Evolutionary conservation across 2,113 vertebrate genomes (phyloP).

Genomic region (Microtus montanus): DNA sequence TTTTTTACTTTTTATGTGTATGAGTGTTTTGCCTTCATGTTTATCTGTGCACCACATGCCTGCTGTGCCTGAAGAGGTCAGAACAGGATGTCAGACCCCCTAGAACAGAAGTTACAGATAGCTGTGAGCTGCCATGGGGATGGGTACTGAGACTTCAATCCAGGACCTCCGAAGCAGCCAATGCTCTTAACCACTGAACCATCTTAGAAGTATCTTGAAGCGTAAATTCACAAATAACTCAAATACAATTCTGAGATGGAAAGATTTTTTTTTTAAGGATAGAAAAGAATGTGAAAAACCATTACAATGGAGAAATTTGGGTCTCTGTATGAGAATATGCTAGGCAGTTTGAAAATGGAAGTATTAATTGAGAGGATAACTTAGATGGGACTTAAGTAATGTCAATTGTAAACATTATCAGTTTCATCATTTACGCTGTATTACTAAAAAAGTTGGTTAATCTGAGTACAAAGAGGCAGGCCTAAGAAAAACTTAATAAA

Average conservation of each 20-base stretch:
- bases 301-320: no score
- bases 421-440: no score
- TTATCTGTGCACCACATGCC: neutral
- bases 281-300: no score
- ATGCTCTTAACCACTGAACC: neutral
- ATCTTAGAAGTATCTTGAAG: conserved; percentile 40
- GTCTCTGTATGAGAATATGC: no score
- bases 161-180: neutral
- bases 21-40: neutral
- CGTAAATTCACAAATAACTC: conserved; percentile 31
- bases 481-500: no score
- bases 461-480: no score
- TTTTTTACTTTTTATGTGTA: neutral
- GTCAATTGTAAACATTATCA: no score
- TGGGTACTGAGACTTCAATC: neutral
- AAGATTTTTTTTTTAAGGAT: neutral
- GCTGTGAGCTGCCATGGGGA: no score
- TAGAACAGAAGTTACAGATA: neutral
- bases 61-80: neutral
- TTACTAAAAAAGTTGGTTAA: no score
- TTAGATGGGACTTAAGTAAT: no score
- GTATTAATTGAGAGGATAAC: no score
- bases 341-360: no score
- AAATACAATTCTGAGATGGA: conserved; percentile 19
- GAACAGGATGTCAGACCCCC: neutral